A percentile compares a stretch with the other conserved stretches of the same genome.
Conservation (phyloP, 1,140 invertebrate species). For the Cydia splendana region DNA sequence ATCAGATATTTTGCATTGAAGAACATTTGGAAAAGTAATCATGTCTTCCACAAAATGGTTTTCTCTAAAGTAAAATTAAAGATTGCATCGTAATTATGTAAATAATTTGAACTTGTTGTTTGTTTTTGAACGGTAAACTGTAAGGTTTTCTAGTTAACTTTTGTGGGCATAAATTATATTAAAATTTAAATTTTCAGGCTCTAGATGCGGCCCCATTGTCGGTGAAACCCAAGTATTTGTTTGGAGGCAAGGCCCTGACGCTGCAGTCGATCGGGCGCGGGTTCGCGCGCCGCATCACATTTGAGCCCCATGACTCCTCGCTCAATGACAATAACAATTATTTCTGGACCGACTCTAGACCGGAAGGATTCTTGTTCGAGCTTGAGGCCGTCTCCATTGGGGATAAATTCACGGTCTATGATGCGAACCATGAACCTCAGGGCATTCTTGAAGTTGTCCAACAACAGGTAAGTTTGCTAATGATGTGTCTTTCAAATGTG, state of each 20-base stretch:
- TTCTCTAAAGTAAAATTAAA: conserved; percentile 40
- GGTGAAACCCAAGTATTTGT: conserved; percentile 80
- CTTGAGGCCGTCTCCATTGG: conserved; percentile 84
- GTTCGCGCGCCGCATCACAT: conserved; percentile 87
- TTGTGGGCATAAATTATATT: conserved; percentile 28
- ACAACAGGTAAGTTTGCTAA: conserved; percentile 78
- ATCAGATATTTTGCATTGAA: neutral
- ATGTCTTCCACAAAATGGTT: conserved; percentile 23
- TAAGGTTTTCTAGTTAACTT: conserved; percentile 1
- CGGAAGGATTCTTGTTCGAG: conserved; percentile 87
- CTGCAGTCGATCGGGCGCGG: conserved; percentile 86
- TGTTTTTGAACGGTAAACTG: conserved; percentile 36
- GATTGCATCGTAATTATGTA: conserved; percentile 41
- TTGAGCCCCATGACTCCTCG: conserved; percentile 82
- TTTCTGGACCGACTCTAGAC: conserved; percentile 89
- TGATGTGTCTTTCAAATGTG: conserved; percentile 27
- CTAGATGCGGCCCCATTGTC: conserved; percentile 67
- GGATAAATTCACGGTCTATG: conserved; percentile 86
- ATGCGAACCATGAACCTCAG: conserved; percentile 82
- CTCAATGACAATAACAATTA: conserved; percentile 86
- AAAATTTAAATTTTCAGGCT: conserved; percentile 65
- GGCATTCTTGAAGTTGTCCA: conserved; percentile 83
- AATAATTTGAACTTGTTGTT: conserved; percentile 24
- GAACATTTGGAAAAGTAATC: conserved; percentile 23
- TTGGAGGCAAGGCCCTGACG: conserved; percentile 83